Conservation (phyloP, 1,140 invertebrate species). For the Drosophila serrata region DNA sequence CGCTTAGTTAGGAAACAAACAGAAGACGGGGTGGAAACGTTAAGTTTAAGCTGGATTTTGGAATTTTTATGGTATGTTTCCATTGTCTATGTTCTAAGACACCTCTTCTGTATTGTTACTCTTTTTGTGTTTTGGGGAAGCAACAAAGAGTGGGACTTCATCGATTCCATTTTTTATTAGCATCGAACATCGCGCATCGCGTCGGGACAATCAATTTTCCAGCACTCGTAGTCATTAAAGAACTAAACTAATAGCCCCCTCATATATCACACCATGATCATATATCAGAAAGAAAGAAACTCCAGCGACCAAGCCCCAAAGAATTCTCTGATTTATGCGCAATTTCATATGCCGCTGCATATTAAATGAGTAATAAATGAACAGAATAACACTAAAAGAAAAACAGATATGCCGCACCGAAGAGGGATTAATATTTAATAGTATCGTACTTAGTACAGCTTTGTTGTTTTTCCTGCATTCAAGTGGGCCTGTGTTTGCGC, state of each 20-base stretch:
- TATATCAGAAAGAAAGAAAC: constrained; percentile 41
- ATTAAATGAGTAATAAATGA: constrained; percentile 56
- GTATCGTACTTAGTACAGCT: constrained; percentile 24
- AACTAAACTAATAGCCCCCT: constrained; percentile 60
- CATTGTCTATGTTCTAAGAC: constrained; percentile 53
- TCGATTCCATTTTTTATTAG: constrained; percentile 57
- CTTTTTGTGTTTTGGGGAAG: background rate
- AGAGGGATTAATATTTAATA: constrained; percentile 28
- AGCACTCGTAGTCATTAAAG: constrained; percentile 63
- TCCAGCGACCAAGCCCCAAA: constrained; percentile 21
- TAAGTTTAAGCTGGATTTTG: constrained; percentile 37
- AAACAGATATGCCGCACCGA: constrained; percentile 25
- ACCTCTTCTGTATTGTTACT: constrained; percentile 27
- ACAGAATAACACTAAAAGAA: constrained; percentile 20
- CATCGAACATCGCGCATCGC: constrained; percentile 22
- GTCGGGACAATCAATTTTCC: constrained; percentile 39
- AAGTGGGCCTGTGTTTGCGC: constrained; percentile 40
- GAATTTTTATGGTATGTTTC: constrained; percentile 46
- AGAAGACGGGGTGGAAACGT: constrained; percentile 10
- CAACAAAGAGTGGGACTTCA: constrained; percentile 45
- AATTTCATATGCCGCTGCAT: constrained; percentile 56
- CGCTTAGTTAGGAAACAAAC: constrained; percentile 46
- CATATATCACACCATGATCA: constrained; percentile 59
- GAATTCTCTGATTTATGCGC: constrained; percentile 62
- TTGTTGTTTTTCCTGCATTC: constrained; percentile 27